Evolutionary conservation across 2,797 vertebrate species (phyloP), one percentile per base, ranked within the genome.

Genomic region (Phoeniculus purpureus): DNA sequence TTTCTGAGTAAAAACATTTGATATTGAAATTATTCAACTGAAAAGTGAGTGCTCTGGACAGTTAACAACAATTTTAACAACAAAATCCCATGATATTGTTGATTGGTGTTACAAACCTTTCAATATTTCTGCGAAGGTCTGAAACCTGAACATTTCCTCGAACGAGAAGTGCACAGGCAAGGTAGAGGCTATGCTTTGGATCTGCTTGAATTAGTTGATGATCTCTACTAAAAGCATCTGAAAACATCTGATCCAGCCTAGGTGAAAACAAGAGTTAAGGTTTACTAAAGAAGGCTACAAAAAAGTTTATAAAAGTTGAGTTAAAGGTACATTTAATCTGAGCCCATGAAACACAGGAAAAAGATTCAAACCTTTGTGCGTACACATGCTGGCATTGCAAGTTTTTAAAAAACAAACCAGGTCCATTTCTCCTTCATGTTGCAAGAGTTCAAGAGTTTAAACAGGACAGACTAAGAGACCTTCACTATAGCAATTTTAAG

Each of bases 231-330:
- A 99, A 99, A 20, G 98, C 99, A 85, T 99, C 99, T 64, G 98
- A 99, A 97, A 99, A 99, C 98, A 99, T 99, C 95, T 99, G 99
- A 97, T 99, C 98, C 97, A 99, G 92, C 85, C 99, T 99, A 87
- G 18, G 70, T 67, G 37, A 70, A 93, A 65, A 95, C 47, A 81
- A 81, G 16, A 80, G 21, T 71, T 48, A 48, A 45, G 32, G 91
- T 64, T 89, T 64, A 70, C 5, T 87, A 60, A 93, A 71, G 23
- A n/a, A 52, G 27, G 34, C 13, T 54, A 86, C 5, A 22, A 2
- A 2, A 80, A 86, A 56, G 16, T 87, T 62, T 3, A 29, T 10
- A 86, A 71, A 88, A 70, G 54, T 66, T 21, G 12, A 76, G 52
- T 56, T 29, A 70, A 65, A 87, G 12, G 14, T 32, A 64, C 3